Evolutionary conservation across 2,113 vertebrate species (phyloP).

Genomic region (Synchiropus splendidus): DNA sequence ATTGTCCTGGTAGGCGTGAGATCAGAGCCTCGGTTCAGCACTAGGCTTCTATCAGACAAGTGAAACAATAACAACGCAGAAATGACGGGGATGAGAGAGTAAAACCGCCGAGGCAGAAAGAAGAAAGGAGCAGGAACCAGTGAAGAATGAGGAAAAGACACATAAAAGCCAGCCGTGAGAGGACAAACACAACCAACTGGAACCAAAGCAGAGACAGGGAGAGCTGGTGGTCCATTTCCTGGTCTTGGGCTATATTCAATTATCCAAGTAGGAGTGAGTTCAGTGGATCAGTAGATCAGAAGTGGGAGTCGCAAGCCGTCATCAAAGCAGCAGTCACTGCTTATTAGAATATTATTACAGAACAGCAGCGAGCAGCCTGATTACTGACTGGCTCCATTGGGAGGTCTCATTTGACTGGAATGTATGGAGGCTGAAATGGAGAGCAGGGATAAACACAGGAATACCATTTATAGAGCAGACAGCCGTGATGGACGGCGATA

Average conservation of each 20-base stretch:
- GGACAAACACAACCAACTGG: constrained; percentile 12
- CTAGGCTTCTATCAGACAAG: constrained; percentile 37
- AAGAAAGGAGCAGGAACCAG: constrained; percentile 14
- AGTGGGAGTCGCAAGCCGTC: constrained; percentile 63
- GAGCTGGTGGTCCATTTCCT: constrained; percentile 55
- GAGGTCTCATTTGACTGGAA: constrained; percentile 70
- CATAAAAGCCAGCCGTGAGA: constrained; percentile 11
- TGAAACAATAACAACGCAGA: constrained; percentile 44
- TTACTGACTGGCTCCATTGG: constrained; percentile 64
- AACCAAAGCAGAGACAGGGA: constrained; percentile 20
- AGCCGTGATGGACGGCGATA: constrained; percentile 16
- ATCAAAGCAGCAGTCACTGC: constrained; percentile 62
- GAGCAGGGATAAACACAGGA: constrained; percentile 56
- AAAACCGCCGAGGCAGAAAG: background rate
- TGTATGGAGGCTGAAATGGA: constrained; percentile 57
- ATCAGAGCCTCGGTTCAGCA: constrained; percentile 44
- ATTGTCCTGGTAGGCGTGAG: constrained; percentile 48
- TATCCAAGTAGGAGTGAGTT: constrained; percentile 55
- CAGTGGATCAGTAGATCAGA: constrained; percentile 46
- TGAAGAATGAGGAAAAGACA: constrained; percentile 11
- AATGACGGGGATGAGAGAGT: constrained; percentile 39
- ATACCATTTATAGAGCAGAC: constrained; percentile 45
- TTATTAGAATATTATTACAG: constrained; percentile 75
- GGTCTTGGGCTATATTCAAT: constrained; percentile 59
- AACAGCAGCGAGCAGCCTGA: constrained; percentile 65